Evolutionary conservation across 2,888 invertebrate species (phyloP), one percentile per base, ranked within the genome.

Genomic region (Argyresthia albistria): DNA sequence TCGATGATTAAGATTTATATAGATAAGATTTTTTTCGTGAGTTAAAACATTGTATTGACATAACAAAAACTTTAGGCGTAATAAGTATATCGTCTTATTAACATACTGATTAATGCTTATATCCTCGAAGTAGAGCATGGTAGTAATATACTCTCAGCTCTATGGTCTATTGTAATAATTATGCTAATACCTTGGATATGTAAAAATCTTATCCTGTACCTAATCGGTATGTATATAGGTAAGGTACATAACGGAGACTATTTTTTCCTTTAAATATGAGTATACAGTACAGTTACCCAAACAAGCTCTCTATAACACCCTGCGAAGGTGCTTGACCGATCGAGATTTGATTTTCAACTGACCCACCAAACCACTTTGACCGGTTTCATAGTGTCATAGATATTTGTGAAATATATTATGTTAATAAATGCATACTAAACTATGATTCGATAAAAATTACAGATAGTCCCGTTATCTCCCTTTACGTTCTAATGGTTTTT

Each of bases 1-100:
- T 66, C 68, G 60, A 42, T 42, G 36, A 49, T 12, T 37, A 15
- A 45, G 3, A 45, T 16, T n/a, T n/a, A n/a, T n/a, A n/a, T n/a
- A n/a, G n/a, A 25, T 25, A 25, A 25, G 25, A 25, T 25, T 25
- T 25, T 25, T 25, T 25, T 25, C 25, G 2, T 25, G 6, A 25
- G 6, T 4, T 6, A 25, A 25, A 25, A 25, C 25, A 25, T 25
- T 25, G 25, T 25, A 25, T 25, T 25, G 2, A 25, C 25, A 25
- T 25, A 25, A 25, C 25, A 25, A 25, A 25, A 25, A 25, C 25
- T 25, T 25, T 25, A 25, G 25, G 25, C 25, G 2, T 25, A 25
- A 4, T 25, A 25, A 25, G 25, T 25, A 25, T 25, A 25, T 25
- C 25, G 25, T 25, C 25, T 25, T 25, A 25, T 4, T 25, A 4